phyloP scores from a whole-genome alignment of 2,113 vertebrate genomes.

The Vimba vimba region DNA sequence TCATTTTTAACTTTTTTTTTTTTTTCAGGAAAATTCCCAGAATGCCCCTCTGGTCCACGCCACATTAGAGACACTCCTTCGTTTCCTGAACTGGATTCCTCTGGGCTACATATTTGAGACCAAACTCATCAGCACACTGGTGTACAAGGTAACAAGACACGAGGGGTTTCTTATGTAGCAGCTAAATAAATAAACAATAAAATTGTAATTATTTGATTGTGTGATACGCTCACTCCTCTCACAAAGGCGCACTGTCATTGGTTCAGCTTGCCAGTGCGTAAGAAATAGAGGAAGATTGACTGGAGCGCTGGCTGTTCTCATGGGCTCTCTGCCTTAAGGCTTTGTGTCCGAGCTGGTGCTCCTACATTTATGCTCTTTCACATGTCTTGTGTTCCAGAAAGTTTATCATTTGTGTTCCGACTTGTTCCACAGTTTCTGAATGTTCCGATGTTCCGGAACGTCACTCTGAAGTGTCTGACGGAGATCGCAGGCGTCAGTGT shows the following conservation, averaged over 20 bases:
- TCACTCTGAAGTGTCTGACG: slow-evolving; percentile 95
- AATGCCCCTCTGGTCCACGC: slow-evolving; percentile 95
- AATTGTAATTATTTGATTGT: not conserved
- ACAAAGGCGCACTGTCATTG: slow-evolving; percentile 63
- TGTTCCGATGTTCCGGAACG: slow-evolving; percentile 96
- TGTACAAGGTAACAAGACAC: slow-evolving; percentile 86
- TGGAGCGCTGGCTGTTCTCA: slow-evolving; percentile 22
- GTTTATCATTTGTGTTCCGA: not conserved
- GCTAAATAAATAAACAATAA: too few species aligned
- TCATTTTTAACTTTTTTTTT: not conserved
- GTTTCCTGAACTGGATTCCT: slow-evolving; percentile 98
- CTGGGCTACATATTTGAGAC: slow-evolving; percentile 98
- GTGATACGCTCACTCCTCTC: slow-evolving; percentile 32
- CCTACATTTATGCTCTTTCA: slow-evolving; percentile 6
- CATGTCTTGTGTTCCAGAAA: not conserved
- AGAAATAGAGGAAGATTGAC: slow-evolving; percentile 55
- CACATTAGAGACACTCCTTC: slow-evolving; percentile 92
- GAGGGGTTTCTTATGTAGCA: not conserved
- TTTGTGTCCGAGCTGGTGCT: slow-evolving; percentile 28
- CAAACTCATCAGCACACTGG: slow-evolving; percentile 95
- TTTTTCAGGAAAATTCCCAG: slow-evolving; percentile 91
- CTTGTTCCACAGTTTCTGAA: slow-evolving; percentile 84
- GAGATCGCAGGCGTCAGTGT: slow-evolving; percentile 95
- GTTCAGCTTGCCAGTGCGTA: slow-evolving; percentile 56
- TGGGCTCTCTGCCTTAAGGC: slow-evolving; percentile 25